Conservation (phyloP, 1,140 invertebrate species). For the Dendroctonus ponderosae region DNA sequence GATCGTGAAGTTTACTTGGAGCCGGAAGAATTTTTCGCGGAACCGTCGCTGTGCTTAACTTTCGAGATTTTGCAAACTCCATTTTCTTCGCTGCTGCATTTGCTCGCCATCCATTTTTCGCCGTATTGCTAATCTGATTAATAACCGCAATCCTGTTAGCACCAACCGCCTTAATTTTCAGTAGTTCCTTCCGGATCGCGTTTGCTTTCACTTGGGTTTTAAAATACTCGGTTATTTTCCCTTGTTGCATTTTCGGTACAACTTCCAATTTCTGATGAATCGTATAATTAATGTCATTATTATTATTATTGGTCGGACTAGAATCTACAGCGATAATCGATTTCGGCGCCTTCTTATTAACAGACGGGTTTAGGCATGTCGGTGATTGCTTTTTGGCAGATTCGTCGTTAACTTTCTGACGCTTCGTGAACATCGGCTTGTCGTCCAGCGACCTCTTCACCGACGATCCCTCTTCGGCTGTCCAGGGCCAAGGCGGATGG, state of each 20-base stretch:
- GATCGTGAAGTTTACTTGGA: conserved; percentile 45
- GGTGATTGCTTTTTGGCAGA: conserved; percentile 30
- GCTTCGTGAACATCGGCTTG: conserved; percentile 39
- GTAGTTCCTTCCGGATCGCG: conserved; percentile 38
- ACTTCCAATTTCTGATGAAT: conserved; percentile 50
- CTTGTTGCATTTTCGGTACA: conserved; percentile 51
- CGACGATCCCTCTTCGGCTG: conserved; percentile 44
- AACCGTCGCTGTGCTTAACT: conserved; percentile 33
- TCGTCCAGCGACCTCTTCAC: conserved; percentile 41
- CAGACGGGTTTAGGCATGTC: conserved; percentile 33
- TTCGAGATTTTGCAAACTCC: conserved; percentile 17
- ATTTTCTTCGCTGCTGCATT: conserved; percentile 19
- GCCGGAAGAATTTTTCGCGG: conserved; percentile 50
- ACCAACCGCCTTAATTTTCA: conserved; percentile 36
- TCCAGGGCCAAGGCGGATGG: conserved; percentile 49
- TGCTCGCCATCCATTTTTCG: conserved; percentile 4
- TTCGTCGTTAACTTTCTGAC: conserved; percentile 35
- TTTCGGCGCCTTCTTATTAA: conserved; percentile 14
- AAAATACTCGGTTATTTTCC: conserved; percentile 79
- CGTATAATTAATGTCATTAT: conserved; percentile 33
- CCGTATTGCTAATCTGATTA: conserved; percentile 17
- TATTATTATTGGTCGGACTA: conserved; percentile 33
- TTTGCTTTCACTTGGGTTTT: conserved; percentile 75
- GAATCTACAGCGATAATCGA: conserved; percentile 10
- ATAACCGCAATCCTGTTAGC: conserved; percentile 6